Evolutionary conservation across 2,888 invertebrate species (phyloP).

Genomic region (Chironomus riparius): DNA sequence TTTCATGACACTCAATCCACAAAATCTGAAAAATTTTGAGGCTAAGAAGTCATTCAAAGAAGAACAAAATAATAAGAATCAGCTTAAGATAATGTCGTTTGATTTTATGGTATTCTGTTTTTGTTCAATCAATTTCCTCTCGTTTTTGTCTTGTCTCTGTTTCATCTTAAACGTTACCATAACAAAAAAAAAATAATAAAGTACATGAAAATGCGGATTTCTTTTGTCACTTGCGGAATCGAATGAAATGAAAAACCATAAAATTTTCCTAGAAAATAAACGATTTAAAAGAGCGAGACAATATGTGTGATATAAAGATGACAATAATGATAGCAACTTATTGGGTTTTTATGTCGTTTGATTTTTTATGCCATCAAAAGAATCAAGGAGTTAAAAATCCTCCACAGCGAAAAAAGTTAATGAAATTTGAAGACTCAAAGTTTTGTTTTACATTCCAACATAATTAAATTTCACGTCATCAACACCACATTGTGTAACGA

Average conservation of each 20-base stretch:
- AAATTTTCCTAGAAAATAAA: not conserved
- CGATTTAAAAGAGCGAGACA: not conserved
- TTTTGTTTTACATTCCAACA: not conserved
- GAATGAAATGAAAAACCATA: conserved; percentile 14
- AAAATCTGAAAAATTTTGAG: too few species aligned
- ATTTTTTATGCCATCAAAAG: not conserved
- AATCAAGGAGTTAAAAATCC: not conserved
- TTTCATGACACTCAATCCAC: too few species aligned
- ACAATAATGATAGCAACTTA: conserved; percentile 28
- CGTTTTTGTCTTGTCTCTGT: not conserved
- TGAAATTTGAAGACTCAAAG: not conserved
- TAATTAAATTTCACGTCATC: conserved; percentile 27
- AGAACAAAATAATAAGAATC: not conserved
- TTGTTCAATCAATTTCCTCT: conserved; percentile 12
- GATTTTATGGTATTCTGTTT: conserved; percentile 17
- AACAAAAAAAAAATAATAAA: not conserved
- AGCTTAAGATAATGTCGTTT: conserved; percentile 25
- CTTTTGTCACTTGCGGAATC: not conserved
- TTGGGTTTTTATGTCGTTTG: not conserved
- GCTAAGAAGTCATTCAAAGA: not conserved
- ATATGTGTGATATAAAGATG: conserved; percentile 23
- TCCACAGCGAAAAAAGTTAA: not conserved
- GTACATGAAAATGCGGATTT: not conserved
- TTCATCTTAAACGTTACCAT: not conserved
- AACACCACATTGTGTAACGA: conserved; percentile 26